Evolutionary conservation across 2,113 vertebrate genomes (phyloP).

Genomic region (Notechis scutatus): DNA sequence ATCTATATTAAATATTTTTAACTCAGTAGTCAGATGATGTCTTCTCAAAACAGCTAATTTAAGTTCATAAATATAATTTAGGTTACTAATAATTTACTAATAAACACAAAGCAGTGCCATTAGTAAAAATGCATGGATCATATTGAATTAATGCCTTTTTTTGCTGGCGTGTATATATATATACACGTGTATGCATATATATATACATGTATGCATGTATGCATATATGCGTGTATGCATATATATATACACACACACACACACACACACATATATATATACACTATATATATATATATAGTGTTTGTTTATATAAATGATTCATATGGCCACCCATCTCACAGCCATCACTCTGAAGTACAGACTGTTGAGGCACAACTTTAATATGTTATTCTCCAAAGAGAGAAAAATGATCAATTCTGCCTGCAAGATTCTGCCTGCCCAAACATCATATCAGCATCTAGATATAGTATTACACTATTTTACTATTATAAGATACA

Average conservation of each 20-base stretch:
- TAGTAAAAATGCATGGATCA: neutral
- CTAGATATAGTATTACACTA: neutral
- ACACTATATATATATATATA: neutral
- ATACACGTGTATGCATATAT: no score
- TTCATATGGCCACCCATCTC: neutral
- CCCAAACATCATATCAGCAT: neutral
- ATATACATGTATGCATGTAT: no score
- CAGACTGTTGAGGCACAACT: neutral
- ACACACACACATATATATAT: no score
- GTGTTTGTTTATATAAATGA: neutral
- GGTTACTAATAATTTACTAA: neutral
- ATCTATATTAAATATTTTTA: neutral
- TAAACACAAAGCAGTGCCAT: neutral
- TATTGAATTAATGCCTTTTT: neutral
- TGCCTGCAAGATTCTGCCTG: neutral
- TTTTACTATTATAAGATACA: neutral
- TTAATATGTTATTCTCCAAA: neutral
- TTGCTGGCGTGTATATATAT: neutral
- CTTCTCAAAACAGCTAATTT: neutral
- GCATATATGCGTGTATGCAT: no score
- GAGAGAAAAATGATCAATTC: neutral
- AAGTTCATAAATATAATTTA: neutral
- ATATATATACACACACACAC: no score
- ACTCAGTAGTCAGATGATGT: neutral
- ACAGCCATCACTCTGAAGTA: neutral